These are phyloP conservation scores for Crotalus adamanteus DNA, from an alignment of 2,797 vertebrate genomes.

Conservation along the genomic window DNA sequence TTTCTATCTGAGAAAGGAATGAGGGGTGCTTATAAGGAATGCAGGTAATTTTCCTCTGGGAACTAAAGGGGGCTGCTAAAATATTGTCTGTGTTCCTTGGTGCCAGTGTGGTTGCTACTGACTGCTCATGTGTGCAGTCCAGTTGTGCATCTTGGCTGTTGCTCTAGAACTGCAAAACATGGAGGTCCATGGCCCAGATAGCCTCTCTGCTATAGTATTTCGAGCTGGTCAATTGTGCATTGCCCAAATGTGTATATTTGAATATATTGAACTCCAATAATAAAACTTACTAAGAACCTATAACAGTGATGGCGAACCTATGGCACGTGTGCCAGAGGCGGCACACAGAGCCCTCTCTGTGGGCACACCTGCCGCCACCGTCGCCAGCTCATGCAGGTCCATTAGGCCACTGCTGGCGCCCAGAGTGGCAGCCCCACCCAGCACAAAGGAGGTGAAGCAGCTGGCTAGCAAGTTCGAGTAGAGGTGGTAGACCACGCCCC, in stretches of 20 bases:
- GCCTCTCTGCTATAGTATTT: background rate
- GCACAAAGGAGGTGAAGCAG: no score
- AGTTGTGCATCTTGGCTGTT: background rate
- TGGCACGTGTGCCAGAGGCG: no score
- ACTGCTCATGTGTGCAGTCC: background rate
- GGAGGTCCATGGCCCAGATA: background rate
- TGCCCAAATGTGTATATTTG: background rate
- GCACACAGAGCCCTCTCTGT: no score
- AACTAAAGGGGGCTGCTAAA: background rate
- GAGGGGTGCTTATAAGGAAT: background rate
- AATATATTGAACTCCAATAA: background rate
- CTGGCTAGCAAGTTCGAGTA: no score
- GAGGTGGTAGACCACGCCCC: no score
- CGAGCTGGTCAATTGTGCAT: background rate
- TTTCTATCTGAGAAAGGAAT: background rate
- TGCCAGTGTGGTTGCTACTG: background rate
- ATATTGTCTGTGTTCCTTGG: background rate
- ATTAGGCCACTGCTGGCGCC: no score
- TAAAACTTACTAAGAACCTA: background rate
- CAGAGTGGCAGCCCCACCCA: no score
- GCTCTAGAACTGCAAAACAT: background rate
- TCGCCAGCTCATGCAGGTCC: no score
- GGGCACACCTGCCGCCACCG: no score
- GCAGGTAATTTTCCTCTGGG: background rate
- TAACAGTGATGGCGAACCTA: background rate